Evolutionary conservation across 2,113 vertebrate genomes (phyloP).

Genomic region (Anguilla rostrata): DNA sequence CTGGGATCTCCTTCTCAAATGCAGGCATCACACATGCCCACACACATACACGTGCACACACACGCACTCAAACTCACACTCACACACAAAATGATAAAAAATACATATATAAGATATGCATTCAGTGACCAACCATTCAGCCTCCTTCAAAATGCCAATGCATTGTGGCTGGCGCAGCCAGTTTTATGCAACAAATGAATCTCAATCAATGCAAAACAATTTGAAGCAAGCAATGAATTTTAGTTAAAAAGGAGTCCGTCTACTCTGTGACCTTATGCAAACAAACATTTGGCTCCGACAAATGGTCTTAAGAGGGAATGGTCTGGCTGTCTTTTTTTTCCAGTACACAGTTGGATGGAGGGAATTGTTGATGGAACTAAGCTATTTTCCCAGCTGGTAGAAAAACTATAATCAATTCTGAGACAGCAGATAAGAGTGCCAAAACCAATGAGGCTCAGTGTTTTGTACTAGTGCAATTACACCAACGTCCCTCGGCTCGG

Average conservation of each 20-base stretch:
- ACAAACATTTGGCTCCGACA: not conserved
- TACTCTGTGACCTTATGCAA: not conserved
- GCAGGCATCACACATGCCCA: no score
- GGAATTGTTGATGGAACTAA: slow-evolving; percentile 54
- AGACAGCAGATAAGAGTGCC: slow-evolving; percentile 71
- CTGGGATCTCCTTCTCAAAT: no score
- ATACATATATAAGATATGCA: no score
- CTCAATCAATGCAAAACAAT: not conserved
- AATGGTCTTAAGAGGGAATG: not conserved
- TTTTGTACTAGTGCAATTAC: slow-evolving; percentile 70
- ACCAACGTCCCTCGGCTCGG: slow-evolving; percentile 64
- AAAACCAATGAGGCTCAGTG: slow-evolving; percentile 66
- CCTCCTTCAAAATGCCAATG: not conserved
- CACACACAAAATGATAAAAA: no score
- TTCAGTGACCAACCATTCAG: no score
- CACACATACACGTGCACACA: no score
- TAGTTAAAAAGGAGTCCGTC: not conserved
- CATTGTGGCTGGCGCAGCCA: no score
- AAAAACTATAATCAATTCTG: slow-evolving; percentile 71
- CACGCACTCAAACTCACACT: no score
- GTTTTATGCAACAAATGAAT: not conserved
- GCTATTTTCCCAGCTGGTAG: slow-evolving; percentile 66
- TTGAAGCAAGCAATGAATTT: not conserved
- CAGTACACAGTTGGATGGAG: slow-evolving; percentile 27
- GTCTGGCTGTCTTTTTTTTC: slow-evolving; percentile 28